Percentiles rank a stretch among this genome's conserved stretches.
Conservation (phyloP, 2,113 vertebrate genomes). For the Emydura subglobosa region DNA sequence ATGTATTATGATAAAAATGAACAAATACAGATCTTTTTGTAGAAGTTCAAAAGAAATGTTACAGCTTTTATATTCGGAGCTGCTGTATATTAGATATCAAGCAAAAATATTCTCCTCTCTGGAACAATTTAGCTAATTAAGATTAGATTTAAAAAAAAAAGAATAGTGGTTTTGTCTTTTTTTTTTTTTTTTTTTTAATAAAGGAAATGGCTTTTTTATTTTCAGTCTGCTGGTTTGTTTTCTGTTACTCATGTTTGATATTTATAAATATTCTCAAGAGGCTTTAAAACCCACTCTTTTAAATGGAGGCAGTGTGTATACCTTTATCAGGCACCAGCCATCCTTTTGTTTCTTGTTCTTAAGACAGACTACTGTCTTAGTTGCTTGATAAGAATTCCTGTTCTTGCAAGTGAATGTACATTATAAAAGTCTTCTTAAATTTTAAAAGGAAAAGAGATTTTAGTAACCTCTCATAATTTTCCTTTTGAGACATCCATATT, state of each 20-base stretch:
- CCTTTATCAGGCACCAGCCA: not conserved
- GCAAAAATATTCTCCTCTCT: not conserved
- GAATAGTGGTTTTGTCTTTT: not conserved
- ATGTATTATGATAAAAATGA: not conserved
- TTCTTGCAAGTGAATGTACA: not conserved
- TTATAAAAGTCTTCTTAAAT: not conserved
- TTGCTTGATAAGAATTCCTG: not conserved
- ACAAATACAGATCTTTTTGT: not conserved
- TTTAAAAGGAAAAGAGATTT: not conserved
- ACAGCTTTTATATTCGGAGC: not conserved
- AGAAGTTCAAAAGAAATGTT: not conserved
- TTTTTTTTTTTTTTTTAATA: not conserved
- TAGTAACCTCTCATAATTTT: not conserved
- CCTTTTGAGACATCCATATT: not conserved
- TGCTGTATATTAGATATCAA: not conserved
- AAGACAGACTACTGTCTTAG: not conserved
- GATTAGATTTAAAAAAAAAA: not conserved
- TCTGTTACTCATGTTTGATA: not conserved
- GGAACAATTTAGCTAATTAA: not conserved
- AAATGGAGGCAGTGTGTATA: rapidly evolving
- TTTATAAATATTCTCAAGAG: not conserved
- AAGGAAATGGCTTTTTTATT: not conserved
- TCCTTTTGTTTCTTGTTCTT: not conserved
- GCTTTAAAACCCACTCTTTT: not conserved
- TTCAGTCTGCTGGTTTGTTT: not conserved